Base-by-base conservation (phyloP, 2,888 invertebrate genomes). In the Erebia aethiops region DNA sequence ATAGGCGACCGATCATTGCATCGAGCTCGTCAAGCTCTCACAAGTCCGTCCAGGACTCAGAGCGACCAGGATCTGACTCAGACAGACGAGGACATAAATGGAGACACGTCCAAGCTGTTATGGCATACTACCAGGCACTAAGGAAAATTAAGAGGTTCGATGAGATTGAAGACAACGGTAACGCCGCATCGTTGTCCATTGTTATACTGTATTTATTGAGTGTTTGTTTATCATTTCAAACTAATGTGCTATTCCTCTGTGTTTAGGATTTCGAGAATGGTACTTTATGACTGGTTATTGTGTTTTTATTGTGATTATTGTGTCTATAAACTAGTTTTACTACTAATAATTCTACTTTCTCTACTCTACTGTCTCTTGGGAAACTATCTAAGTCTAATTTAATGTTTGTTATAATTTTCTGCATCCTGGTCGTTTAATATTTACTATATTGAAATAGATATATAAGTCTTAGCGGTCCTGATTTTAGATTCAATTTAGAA, bases 91-190 rank as follows among this genome's bases (percentile, higher is more conserved):
- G 92, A 87, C 97, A 96, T 94, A 97, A 96, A 89, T 97, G 97
- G 97, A 96, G 96, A 91, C 97, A 97, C 94, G 95, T 97, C 83
- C 95, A 97, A 87, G 97, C 97, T 83, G 97, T 97, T 87, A 96
- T 97, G 97, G 96, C 97, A 85, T 97, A 97, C 95, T 97, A 97
- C 95, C 96, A 97, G 93, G 96, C 97, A 82, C 95, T 97, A 88
- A 95, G 97, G 94, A 97, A 97, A 94, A 97, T 97, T 94, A 97
- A 97, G 96, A 97, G 97, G 97, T 97, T 94, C 92, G 95, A 85
- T 83, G 78, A 79, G n/a, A 78, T 78, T 80, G 79, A 80, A 76
- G 78, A 79, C 81, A 77, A 87, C 82, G 87, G 86, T 87, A 87
- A 87, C 79, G 83, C 85, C 86, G 84, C 84, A 85, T 85, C 87